phyloP scores from a whole-genome alignment of 2,113 vertebrate species.

The Brachypodius melanocephalos region DNA sequence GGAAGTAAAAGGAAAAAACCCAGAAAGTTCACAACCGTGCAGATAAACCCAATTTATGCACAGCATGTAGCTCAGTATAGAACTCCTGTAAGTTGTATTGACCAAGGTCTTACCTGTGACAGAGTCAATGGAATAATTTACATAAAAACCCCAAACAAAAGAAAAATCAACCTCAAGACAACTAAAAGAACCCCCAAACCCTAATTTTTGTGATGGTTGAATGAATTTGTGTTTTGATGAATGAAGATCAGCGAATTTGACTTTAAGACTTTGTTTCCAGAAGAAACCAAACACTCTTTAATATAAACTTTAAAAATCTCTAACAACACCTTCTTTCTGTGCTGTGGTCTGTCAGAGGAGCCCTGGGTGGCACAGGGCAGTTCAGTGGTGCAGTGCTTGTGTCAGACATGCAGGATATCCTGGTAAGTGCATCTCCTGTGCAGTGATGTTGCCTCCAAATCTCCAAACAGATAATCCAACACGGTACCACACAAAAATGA shows the following conservation, averaged over 20 bases:
- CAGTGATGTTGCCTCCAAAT: neutral
- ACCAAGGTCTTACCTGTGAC: neutral
- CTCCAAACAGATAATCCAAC: neutral
- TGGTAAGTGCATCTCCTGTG: neutral
- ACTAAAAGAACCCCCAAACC: neutral
- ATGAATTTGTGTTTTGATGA: neutral
- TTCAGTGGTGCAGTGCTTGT: neutral
- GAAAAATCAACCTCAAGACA: neutral
- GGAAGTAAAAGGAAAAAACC: neutral
- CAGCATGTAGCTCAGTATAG: neutral
- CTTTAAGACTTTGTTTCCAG: neutral
- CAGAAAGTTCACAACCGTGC: neutral
- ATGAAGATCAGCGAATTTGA: neutral
- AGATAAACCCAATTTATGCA: neutral
- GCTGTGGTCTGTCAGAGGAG: fast-evolving
- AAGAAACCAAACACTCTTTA: neutral
- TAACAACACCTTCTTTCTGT: neutral
- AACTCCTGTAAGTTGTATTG: neutral
- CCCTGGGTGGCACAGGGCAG: neutral
- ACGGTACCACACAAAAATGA: neutral
- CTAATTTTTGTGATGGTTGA: neutral
- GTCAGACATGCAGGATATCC: neutral
- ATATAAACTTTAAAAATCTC: neutral
- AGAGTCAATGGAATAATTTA: neutral
- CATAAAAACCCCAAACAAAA: neutral